Base-by-base conservation (phyloP, 2,888 invertebrate genomes). In the Dyspetes luteomarginatus region DNA sequence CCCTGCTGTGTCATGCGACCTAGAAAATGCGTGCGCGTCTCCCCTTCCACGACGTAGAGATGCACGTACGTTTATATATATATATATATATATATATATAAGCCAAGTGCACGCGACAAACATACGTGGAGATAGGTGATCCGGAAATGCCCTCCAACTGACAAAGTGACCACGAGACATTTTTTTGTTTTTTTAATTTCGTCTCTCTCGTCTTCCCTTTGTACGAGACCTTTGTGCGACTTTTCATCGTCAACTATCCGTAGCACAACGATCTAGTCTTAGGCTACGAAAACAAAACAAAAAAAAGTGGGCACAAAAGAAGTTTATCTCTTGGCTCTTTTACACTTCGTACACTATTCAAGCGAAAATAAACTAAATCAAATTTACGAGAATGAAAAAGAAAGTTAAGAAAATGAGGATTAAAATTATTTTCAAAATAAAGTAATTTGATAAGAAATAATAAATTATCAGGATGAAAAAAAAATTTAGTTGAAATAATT, bases 1-100 rank as follows among this genome's bases (percentile, higher is more conserved):
- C 89, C 90, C 86, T 86, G 89, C 86, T 86, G 86, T 85, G 87
- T 85, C 86, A 86, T 82, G 85, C 89, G 90, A 90, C 89, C 90
- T 90, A 90, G 89, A 90, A 89, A 90, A 89, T 89, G 85, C 86
- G 86, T 87, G 85, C 60, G 71, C 73, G 69, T 48, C 64, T 45
- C 67, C 48, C 71, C 64, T 71, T 58, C 24, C 52, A 41, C 55
- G 41, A 30, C 52, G 28, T 55, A 50, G 55, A 36, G 58, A 69
- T 79, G 50, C 69, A 69, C 52, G 72, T 71, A 58, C 24, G 26
- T 30, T 28, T 41, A 36, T 36, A 26, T 48, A 50, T 55, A 52
- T n/a, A 22, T 45, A 58, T 58, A 52, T 43, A 62, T 3, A 45
- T 52, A 7, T 43, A 36, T 52, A 48, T 30, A 24, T 69, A 48